Evolutionary conservation across 2,797 vertebrate species (phyloP).

Genomic region (Hypotaenidia philippensis): DNA sequence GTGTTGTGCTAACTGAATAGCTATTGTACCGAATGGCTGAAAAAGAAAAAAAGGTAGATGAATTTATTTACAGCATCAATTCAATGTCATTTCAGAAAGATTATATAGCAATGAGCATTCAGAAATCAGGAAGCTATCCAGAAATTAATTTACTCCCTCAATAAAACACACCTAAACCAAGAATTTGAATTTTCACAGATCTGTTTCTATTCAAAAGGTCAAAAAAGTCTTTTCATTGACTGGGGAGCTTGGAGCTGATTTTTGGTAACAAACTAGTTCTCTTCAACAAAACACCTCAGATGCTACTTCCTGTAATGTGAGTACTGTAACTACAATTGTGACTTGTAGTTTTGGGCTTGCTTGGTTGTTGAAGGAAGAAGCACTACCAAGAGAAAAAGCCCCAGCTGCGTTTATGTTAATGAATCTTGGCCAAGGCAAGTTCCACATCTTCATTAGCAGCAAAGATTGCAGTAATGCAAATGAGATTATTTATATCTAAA

Average conservation of each 20-base stretch:
- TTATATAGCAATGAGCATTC: neutral
- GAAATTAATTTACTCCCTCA: neutral
- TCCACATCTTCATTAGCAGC: neutral
- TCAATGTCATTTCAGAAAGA: neutral
- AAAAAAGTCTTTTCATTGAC: neutral
- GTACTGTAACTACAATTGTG: neutral
- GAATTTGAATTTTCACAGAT: neutral
- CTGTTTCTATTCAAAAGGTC: neutral
- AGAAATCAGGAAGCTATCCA: neutral
- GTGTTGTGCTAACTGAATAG: conserved; percentile 92
- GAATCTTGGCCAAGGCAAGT: neutral
- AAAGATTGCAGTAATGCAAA: neutral
- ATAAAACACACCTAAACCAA: neutral
- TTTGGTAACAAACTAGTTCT: neutral
- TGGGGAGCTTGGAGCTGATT: neutral
- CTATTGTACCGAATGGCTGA: conserved; percentile 90
- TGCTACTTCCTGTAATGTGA: neutral
- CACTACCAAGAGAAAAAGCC: neutral
- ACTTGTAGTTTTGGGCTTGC: neutral
- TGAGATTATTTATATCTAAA: neutral
- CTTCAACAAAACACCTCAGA: neutral
- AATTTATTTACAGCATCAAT: neutral
- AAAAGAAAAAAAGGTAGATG: neutral
- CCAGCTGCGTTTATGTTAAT: neutral
- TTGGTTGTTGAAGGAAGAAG: neutral